These are phyloP conservation scores for Anas capensis DNA, from an alignment of 2,797 vertebrate species.

Conservation along the genomic window DNA sequence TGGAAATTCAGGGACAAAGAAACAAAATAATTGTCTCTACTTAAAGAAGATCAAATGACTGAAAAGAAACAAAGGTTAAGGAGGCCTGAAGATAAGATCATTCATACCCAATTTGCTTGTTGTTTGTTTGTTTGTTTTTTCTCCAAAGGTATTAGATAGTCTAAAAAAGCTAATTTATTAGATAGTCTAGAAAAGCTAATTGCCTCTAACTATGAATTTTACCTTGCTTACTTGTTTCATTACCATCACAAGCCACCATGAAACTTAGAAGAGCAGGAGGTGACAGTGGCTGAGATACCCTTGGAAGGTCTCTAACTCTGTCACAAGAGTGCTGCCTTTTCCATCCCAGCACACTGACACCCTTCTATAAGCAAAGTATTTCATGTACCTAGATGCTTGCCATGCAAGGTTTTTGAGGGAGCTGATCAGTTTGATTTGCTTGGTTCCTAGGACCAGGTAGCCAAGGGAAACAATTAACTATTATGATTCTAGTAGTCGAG, in stretches of 20 bases:
- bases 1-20: neutral
- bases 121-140: neutral
- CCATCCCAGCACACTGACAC: fast-evolving
- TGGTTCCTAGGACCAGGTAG: neutral
- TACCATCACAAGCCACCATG: neutral
- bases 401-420: neutral
- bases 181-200: neutral
- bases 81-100: neutral
- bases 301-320: neutral
- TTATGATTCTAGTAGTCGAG: neutral
- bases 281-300: neutral
- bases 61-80: neutral
- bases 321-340: neutral
- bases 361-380: neutral
- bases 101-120: neutral
- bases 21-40: neutral
- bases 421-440: neutral
- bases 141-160: neutral
- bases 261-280: neutral
- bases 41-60: neutral
- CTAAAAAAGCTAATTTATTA: neutral
- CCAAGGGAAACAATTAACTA: neutral
- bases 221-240: neutral
- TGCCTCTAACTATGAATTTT: neutral
- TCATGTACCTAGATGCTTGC: neutral